Conservation (phyloP, 2,797 vertebrate genomes). For the Hemibagrus guttatus region DNA sequence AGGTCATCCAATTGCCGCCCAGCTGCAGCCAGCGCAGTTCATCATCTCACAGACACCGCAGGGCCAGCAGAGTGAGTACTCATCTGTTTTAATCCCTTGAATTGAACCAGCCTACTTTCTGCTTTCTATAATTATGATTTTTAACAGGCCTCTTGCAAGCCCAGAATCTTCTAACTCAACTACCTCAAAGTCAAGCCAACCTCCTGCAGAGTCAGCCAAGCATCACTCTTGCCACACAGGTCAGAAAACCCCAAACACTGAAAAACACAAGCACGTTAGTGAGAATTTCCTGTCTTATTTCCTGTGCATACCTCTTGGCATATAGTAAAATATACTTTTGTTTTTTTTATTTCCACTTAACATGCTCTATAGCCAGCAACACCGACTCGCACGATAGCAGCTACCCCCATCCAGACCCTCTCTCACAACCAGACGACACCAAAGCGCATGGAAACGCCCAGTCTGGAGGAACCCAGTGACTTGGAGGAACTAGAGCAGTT, state of each 20-base stretch:
- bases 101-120: not conserved
- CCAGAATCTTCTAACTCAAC: constrained; percentile 97
- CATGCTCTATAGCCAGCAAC: constrained; percentile 86
- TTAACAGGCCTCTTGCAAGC: constrained; percentile 91
- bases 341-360: not conserved
- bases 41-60: constrained; percentile 97
- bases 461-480: constrained; percentile 98
- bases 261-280: not conserved
- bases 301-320: not conserved
- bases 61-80: constrained; percentile 89
- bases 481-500: constrained; percentile 99
- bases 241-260: constrained; percentile 64
- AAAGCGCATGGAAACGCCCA: constrained; percentile 96
- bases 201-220: constrained; percentile 98
- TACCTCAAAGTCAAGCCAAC: constrained; percentile 99
- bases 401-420: constrained; percentile 90
- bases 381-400: constrained; percentile 95
- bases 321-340: not conserved
- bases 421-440: constrained; percentile 95
- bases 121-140: not conserved
- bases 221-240: constrained; percentile 97
- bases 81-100: not conserved
- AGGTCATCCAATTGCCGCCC: constrained; percentile 83
- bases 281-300: not conserved
- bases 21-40: constrained; percentile 92